Evolutionary conservation across 2,113 vertebrate genomes (phyloP).

Genomic region (Grammomys surdaster): DNA sequence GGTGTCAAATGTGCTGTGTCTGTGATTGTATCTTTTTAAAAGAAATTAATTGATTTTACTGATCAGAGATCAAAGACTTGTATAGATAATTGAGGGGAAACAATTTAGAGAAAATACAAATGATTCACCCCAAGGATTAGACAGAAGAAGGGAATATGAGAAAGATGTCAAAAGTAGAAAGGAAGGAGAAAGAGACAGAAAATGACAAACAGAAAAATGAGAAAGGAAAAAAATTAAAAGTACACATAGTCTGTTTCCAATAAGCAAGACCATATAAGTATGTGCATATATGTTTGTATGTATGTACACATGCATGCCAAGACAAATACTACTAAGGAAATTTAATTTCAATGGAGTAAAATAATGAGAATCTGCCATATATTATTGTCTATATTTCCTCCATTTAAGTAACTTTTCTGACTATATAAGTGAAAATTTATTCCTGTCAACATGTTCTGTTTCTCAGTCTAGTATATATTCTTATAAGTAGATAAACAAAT

Average conservation of each 20-base stretch:
- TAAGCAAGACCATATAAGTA: neutral
- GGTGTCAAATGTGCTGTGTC: neutral
- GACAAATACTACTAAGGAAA: neutral
- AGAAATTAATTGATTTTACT: neutral
- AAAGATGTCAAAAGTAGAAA: no score
- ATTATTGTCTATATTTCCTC: no score
- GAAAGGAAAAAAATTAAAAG: neutral
- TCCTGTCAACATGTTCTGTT: no score
- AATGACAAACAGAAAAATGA: neutral
- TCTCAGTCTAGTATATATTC: no score
- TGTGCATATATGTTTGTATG: neutral
- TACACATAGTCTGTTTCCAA: neutral
- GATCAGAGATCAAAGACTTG: neutral
- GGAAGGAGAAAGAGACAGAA: neutral
- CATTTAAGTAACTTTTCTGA: no score
- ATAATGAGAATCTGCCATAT: no score
- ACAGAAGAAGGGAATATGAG: accelerated
- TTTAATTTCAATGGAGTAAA: neutral
- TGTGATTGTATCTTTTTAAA: neutral
- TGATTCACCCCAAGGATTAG: no score
- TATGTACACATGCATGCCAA: neutral
- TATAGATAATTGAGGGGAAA: neutral
- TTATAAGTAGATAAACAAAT: no score
- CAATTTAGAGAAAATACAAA: neutral
- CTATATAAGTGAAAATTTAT: no score